phyloP scores from a whole-genome alignment of 2,888 invertebrate genomes.

The Shargacucullia verbasci region DNA sequence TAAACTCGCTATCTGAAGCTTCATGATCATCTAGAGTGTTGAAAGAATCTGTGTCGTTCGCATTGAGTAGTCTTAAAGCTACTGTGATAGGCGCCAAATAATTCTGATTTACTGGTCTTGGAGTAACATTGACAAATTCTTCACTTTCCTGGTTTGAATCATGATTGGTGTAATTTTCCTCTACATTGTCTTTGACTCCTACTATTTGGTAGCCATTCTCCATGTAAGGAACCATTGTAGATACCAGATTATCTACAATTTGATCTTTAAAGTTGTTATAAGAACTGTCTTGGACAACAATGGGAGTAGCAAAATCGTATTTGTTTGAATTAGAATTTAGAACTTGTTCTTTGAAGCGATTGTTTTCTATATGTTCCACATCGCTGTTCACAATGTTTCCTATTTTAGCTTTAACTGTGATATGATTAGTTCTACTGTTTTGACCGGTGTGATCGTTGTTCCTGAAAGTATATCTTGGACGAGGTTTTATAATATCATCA shows the following conservation, averaged over 20 bases:
- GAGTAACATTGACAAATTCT: conserved; percentile 83
- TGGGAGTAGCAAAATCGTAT: conserved; percentile 81
- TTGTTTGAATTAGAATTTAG: conserved; percentile 65
- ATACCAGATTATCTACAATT: conserved; percentile 78
- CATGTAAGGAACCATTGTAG: conserved; percentile 83
- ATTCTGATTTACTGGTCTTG: conserved; percentile 87
- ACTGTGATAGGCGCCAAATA: conserved; percentile 90
- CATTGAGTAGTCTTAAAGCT: conserved; percentile 86
- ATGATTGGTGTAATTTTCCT: conserved; percentile 61
- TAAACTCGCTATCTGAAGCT: conserved; percentile 78
- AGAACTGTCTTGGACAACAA: conserved; percentile 80
- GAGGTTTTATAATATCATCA: conserved; percentile 78
- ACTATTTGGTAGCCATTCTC: conserved; percentile 82
- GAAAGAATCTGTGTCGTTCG: conserved; percentile 78
- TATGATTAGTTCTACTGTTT: conserved; percentile 64
- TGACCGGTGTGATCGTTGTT: conserved; percentile 58
- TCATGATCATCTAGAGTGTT: conserved; percentile 80
- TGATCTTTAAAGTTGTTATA: conserved; percentile 73
- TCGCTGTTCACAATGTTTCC: conserved; percentile 73
- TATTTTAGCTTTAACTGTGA: conserved; percentile 78
- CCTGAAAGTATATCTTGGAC: conserved; percentile 62
- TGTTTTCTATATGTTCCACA: conserved; percentile 62
- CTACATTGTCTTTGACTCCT: conserved; percentile 73
- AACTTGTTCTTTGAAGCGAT: conserved; percentile 59
- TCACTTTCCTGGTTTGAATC: conserved; percentile 57